Percentiles rank a stretch among this genome's conserved stretches.
Conservation (phyloP, 2,888 invertebrate species). For the Mesorhabditis belari region DNA sequence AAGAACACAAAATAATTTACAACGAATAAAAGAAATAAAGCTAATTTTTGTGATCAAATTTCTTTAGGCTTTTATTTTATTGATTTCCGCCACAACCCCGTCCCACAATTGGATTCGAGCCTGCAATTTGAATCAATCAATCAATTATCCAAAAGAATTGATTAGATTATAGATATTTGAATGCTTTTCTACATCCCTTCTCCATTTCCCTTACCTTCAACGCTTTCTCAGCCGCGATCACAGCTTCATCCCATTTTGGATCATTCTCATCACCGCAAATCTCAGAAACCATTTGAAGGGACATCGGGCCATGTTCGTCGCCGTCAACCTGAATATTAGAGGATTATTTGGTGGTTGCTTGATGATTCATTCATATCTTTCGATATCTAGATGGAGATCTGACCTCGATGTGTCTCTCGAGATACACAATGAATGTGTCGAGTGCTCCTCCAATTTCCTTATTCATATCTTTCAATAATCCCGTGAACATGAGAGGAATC, state of each 20-base stretch:
- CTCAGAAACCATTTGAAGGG: constrained; percentile 10
- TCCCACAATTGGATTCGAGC: constrained; percentile 17
- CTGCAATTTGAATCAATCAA: no score
- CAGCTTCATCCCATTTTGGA: constrained; percentile 12
- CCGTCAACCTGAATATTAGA: neutral
- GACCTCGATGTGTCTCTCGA: constrained; percentile 16
- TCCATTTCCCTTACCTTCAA: no score
- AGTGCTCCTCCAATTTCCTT: constrained; percentile 9
- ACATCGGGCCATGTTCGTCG: constrained; percentile 14
- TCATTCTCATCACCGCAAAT: constrained; percentile 12
- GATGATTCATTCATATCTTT: neutral
- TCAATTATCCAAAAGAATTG: no score
- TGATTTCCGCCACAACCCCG: constrained; percentile 12
- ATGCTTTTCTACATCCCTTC: no score
- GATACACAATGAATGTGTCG: constrained; percentile 11
- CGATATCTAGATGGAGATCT: neutral
- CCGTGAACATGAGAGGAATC: constrained; percentile 16
- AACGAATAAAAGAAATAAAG: no score
- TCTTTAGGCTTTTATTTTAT: neutral
- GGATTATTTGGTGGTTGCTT: neutral
- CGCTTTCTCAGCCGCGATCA: constrained; percentile 13
- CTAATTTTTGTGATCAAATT: no score
- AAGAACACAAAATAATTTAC: no score
- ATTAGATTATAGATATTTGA: no score
- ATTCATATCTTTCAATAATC: constrained; percentile 12